Evolutionary conservation across 2,113 vertebrate species (phyloP).

Genomic region (Panurus biarmicus): DNA sequence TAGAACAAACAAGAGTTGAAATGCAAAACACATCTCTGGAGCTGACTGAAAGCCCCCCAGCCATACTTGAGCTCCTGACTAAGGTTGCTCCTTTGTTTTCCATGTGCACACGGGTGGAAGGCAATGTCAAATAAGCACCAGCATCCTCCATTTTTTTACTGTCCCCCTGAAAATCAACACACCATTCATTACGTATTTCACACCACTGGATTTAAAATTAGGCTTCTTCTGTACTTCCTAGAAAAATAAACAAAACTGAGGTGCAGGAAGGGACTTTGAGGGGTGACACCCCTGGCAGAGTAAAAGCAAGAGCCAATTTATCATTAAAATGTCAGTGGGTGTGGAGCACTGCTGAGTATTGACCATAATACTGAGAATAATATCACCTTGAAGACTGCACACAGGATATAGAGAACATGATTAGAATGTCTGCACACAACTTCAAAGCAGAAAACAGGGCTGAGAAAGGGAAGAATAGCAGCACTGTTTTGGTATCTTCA

Average conservation of each 20-base stretch:
- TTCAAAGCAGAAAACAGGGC: not conserved
- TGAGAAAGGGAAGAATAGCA: not conserved
- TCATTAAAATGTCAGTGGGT: not conserved
- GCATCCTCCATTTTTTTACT: conserved; percentile 98
- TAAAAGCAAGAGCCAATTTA: not conserved
- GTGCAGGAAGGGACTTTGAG: not conserved
- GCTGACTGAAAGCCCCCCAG: conserved; percentile 84
- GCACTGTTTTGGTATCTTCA: not conserved
- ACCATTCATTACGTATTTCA: not conserved
- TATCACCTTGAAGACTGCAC: not conserved
- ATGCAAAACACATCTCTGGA: conserved; percentile 88
- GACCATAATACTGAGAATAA: too few species aligned
- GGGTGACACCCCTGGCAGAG: not conserved
- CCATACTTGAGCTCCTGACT: conserved; percentile 78
- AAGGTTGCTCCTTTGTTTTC: conserved; percentile 78
- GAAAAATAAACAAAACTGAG: not conserved
- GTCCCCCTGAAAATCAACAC: conserved; percentile 81
- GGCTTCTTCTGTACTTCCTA: not conserved
- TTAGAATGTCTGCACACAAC: not conserved
- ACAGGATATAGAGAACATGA: not conserved
- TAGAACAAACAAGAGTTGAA: conserved; percentile 94
- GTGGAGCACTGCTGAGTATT: not conserved
- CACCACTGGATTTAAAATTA: not conserved
- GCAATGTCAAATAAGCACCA: conserved; percentile 78
- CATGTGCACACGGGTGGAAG: conserved; percentile 74